Percentiles rank a stretch among this genome's conserved stretches.
These are phyloP conservation scores for Pantherophis vulpinus DNA, from an alignment of 2,797 vertebrate genomes.

Conservation along the genomic window DNA sequence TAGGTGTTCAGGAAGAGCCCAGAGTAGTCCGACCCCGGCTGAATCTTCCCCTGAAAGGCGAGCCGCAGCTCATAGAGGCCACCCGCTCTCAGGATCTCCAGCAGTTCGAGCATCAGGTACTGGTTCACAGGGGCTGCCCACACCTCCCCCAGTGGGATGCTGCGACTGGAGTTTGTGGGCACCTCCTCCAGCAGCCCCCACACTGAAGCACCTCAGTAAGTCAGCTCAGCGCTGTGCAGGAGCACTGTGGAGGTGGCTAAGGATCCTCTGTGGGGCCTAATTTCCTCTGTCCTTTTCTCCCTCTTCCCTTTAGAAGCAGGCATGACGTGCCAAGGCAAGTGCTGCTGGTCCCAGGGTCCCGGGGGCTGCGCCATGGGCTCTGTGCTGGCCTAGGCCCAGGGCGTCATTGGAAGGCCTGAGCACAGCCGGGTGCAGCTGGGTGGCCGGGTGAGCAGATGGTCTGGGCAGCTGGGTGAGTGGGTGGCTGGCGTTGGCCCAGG, in stretches of 20 bases:
- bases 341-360: no score
- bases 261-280: no score
- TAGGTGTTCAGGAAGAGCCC: conserved; percentile 70
- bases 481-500: no score
- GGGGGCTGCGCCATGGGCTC: no score
- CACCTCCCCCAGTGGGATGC: conserved; percentile 12
- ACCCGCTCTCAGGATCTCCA: conserved; percentile 55
- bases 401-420: no score
- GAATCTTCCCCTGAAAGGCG: conserved; percentile 58
- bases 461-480: no score
- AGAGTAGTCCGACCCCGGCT: background rate
- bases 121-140: conserved; percentile 15
- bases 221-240: conserved; percentile 65
- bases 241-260: conserved; percentile 53
- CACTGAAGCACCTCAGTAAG: conserved; percentile 36
- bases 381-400: no score
- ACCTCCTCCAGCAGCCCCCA: conserved; percentile 41
- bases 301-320: no score
- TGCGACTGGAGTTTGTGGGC: background rate
- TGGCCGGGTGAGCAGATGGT: no score
- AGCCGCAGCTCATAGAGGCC: conserved; percentile 56
- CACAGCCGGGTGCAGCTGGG: no score
- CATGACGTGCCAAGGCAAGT: no score
- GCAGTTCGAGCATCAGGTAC: conserved; percentile 68
- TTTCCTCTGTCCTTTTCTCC: no score